Percentiles rank a stretch among this genome's conserved stretches.
These are phyloP conservation scores for Dysdera silvatica DNA, from an alignment of 1,140 invertebrate species.

Conservation along the genomic window DNA sequence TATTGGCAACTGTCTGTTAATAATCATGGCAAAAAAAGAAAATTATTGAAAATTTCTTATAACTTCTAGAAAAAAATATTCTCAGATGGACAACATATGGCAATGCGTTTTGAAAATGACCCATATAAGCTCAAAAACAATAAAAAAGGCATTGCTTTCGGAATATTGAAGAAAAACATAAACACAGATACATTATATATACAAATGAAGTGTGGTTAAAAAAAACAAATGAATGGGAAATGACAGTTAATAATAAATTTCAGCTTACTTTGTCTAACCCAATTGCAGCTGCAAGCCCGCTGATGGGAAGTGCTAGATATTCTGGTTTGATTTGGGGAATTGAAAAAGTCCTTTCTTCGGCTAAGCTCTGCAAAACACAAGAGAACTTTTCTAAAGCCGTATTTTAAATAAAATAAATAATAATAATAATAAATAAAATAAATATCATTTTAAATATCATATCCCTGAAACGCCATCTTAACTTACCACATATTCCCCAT, in stretches of 20 bases:
- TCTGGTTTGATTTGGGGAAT: conserved; percentile 37
- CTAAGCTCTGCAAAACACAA: conserved; percentile 8
- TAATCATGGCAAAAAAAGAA: too few relatives aligned
- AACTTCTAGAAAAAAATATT: too few relatives aligned
- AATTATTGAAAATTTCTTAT: too few relatives aligned
- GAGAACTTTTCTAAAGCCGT: neutral
- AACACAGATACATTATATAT: too few relatives aligned
- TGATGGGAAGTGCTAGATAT: conserved; percentile 39
- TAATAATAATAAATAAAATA: neutral
- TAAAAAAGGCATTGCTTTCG: too few relatives aligned
- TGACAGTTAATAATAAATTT: neutral
- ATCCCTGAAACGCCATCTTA: neutral
- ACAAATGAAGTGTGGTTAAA: too few relatives aligned
- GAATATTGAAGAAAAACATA: too few relatives aligned
- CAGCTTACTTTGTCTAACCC: conserved; percentile 38
- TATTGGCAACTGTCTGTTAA: too few relatives aligned
- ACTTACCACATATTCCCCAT: conserved; percentile 11
- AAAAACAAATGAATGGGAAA: neutral
- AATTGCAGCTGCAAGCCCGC: conserved; percentile 42
- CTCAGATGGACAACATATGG: too few relatives aligned
- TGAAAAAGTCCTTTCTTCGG: conserved; percentile 15
- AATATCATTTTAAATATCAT: neutral
- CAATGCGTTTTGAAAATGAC: too few relatives aligned
- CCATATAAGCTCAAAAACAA: too few relatives aligned
- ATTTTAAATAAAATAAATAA: neutral